Evolutionary conservation across 2,797 vertebrate species (phyloP), one percentile per base, ranked within the genome.

Genomic region (Lutjanus argentimaculatus): DNA sequence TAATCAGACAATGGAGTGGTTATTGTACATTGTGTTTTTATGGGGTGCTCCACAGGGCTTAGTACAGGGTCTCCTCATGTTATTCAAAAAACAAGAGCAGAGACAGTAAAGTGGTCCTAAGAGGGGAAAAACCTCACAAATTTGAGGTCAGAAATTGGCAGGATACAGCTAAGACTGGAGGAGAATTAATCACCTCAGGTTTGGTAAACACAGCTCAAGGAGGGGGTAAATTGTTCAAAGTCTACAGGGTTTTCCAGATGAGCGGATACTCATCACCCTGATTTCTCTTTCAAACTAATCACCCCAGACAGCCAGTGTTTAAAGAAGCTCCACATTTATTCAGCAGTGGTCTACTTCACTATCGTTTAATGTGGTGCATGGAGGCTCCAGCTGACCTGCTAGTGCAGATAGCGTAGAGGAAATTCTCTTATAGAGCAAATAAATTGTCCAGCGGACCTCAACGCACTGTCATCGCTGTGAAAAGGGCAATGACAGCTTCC

Each of bases 401-500:
- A 62, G 72, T 72, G 70, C 82, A 90, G 69, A 89, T 77, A 80
- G 68, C 48, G 46, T 17, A 16, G 69, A 81, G 40, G 43, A 86
- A 86, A 80, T 79, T 82, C 67, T 79, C 68, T 80, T 75, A 81
- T 71, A 68, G 74, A 56, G 63, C 67, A 89, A 91, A 93, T 90
- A 90, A 88, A 89, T 86, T 88, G 82, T 85, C 85, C 70, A 73
- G 77, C 21, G 22, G 80, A 88, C 74, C 74, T 21, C 45, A 83
- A 84, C 70, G 51, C 61, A 43, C 80, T 67, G 72, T 86, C 88
- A 91, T 82, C 52, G 64, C 72, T 42, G 77, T 73, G 83, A 73
- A 87, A 88, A 91, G 82, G 77, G 79, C 81, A 90, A 85, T 80
- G 89, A 85, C 85, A 90, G 82, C 67, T 79, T 88, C 85, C 83